These are phyloP conservation scores for Zophobas morio DNA, from an alignment of 1,140 invertebrate species.

Conservation along the genomic window DNA sequence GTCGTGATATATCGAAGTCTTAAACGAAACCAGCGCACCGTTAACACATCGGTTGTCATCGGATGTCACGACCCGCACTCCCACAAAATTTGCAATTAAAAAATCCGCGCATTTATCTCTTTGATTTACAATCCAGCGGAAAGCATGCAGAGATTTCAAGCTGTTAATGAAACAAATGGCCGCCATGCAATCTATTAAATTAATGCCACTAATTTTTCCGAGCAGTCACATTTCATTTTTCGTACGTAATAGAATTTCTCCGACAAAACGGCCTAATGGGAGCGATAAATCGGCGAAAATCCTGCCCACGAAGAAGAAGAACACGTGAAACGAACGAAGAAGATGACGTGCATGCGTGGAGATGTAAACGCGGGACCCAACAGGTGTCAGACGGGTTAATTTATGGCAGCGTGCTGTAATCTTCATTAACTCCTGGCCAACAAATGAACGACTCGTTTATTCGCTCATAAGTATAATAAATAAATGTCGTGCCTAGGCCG, in stretches of 20 bases:
- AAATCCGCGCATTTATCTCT: neutral
- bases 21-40: neutral
- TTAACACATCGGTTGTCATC: neutral
- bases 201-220: constrained; percentile 7
- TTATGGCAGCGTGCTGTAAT: constrained; percentile 50
- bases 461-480: constrained; percentile 45
- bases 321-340: neutral
- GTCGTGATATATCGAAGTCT: neutral
- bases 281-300: neutral
- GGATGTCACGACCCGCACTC: neutral
- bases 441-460: constrained; percentile 54
- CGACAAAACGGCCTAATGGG: neutral
- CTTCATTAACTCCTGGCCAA: constrained; percentile 53
- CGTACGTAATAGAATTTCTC: neutral
- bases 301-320: neutral
- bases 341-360: constrained; percentile 32
- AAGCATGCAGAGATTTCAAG: constrained; percentile 8
- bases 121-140: neutral
- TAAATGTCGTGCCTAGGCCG: constrained; percentile 26
- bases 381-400: constrained; percentile 53
- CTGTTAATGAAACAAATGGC: neutral
- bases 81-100: too few species aligned
- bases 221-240: neutral
- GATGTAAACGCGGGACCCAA: constrained; percentile 49
- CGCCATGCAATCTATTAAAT: neutral